Evolutionary conservation across 2,113 vertebrate species (phyloP).

Genomic region (Myotis yumanensis): DNA sequence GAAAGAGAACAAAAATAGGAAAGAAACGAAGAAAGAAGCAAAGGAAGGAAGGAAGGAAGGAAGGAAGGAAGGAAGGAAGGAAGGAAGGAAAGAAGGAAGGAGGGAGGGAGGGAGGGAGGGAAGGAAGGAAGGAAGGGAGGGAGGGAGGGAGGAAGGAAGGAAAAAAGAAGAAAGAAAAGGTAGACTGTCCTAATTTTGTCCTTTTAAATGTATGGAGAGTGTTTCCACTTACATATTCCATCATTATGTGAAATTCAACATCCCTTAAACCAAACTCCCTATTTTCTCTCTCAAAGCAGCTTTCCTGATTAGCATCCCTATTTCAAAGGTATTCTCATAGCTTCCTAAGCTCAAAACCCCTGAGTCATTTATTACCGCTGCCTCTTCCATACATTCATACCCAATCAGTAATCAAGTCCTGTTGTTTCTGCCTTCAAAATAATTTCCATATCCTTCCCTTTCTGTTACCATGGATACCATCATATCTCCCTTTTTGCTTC

Average conservation of each 20-base stretch:
- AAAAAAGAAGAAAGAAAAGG: neutral
- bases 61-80: neutral
- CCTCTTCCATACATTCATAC: conserved; percentile 36
- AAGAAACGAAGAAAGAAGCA: neutral
- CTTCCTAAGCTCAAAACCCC: conserved; percentile 48
- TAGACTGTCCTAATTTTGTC: neutral
- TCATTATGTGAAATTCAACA: conserved; percentile 17
- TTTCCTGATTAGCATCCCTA: conserved; percentile 19
- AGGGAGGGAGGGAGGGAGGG: too few species aligned
- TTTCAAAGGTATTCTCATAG: conserved; percentile 46
- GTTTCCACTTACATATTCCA: neutral
- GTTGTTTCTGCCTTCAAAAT: conserved; percentile 72
- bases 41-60: neutral
- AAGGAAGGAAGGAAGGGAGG: neutral
- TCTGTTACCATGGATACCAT: conserved; percentile 73
- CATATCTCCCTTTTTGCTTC: conserved; percentile 42
- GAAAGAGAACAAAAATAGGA: neutral
- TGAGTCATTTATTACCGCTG: conserved; percentile 50
- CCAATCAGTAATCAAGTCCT: conserved; percentile 73
- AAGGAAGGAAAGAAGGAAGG: too few species aligned
- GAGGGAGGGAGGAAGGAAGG: neutral
- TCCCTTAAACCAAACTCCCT: neutral
- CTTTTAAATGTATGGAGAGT: neutral
- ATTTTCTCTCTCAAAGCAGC: conserved; percentile 34
- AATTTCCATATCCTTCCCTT: conserved; percentile 61